Base-by-base conservation (phyloP, 1,140 invertebrate genomes). In the Ditylenchus dipsaci region DNA sequence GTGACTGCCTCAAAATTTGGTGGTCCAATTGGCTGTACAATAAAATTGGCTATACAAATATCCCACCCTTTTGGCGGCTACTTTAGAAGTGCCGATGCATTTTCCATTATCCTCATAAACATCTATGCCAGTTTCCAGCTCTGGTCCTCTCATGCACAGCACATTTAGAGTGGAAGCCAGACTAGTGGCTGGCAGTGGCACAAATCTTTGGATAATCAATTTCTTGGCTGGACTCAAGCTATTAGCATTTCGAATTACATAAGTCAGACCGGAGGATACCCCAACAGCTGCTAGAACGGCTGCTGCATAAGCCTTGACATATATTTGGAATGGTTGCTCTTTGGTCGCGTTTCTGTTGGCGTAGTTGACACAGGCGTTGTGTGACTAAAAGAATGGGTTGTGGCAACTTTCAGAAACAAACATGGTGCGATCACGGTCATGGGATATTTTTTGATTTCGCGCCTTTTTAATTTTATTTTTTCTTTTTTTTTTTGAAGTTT, bases 291-390 rank as follows among this genome's bases (percentile, higher is more conserved):
- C 84, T 82, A 67, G 42, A 63, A 75, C 69, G 38, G 73, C 76
- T 62, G 73, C 69, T 43, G 62, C 30, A 38, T 87, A 87, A 9
- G 86, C 86, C 65, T 82, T 75, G 0, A 85, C 43, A 75, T 86
- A 86, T 56, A 83, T 78, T 30, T 77, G 81, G 9, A 81, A 75
- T 0, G 85, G 84, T 21, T 85, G 86, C 58, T 85, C 86, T 78
- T 86, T 85, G 19, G 85, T 80, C 13, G 86, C 86, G 78, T 86
- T 86, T 69, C 86, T 77, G 79, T 86, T 87, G 17, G 85, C 74
- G 72, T 84, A 86, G 74, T 86, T 86, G 21, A 87, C 86, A 72
- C 83, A 84, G 8, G 86, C 86, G 75, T 87, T 86, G 71, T 86
- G 86, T 63, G 84, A 77, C 45, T 72, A 42, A 66, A 61, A 61